These are phyloP conservation scores for Pseudorectes ferrugineus DNA, from an alignment of 2,113 vertebrate species.

Conservation along the genomic window DNA sequence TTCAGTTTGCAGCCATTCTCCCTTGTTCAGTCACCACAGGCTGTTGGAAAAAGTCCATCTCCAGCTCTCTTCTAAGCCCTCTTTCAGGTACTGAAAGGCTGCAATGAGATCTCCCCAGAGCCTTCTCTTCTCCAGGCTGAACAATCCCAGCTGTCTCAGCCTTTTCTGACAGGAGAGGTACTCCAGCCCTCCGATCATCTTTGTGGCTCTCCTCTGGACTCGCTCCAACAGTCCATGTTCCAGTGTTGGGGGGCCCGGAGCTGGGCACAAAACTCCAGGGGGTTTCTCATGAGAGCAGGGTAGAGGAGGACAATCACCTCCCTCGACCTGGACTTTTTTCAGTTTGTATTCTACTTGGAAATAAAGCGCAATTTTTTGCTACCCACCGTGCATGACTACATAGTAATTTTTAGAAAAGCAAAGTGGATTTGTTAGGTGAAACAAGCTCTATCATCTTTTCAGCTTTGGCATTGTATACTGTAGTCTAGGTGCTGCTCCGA, in stretches of 20 bases:
- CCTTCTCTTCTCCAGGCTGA: neutral
- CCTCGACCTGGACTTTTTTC: neutral
- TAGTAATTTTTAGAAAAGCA: neutral
- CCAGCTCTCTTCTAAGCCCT: neutral
- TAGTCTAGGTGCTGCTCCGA: neutral
- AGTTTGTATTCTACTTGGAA: neutral
- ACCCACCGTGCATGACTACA: neutral
- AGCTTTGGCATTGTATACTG: neutral
- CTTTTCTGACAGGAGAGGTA: neutral
- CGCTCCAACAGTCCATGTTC: neutral
- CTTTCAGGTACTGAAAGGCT: neutral
- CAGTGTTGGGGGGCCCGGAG: neutral
- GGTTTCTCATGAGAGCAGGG: neutral
- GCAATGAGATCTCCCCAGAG: neutral
- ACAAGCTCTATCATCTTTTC: slow-evolving; percentile 1
- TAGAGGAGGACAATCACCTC: neutral
- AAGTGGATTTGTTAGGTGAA: slow-evolving; percentile 2
- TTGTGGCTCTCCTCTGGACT: neutral
- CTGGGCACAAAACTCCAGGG: neutral
- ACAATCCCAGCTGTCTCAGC: neutral
- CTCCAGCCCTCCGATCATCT: neutral
- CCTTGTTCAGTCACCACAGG: too few relatives aligned
- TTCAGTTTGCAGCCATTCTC: neutral
- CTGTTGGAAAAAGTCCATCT: neutral
- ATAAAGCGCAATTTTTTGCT: neutral